A percentile compares a stretch with the other conserved stretches of the same genome.
Evolutionary conservation across 1,140 invertebrate genomes (phyloP).

Genomic region (Ips typographus): DNA sequence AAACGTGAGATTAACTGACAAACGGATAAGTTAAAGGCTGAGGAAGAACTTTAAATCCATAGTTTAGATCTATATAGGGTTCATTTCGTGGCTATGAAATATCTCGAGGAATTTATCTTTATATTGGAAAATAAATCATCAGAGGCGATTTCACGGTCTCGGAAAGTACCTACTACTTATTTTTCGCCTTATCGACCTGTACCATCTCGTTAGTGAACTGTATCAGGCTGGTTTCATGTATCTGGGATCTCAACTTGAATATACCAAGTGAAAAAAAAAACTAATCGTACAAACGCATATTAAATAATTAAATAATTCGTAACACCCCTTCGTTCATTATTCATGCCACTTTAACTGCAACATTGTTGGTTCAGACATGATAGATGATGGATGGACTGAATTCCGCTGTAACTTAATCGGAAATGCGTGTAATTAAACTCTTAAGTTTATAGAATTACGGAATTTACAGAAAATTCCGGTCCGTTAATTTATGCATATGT

Average conservation of each 20-base stretch:
- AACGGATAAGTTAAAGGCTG: conserved; percentile 33
- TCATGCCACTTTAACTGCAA: conserved; percentile 7
- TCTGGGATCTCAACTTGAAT: neutral
- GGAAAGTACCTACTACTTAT: neutral
- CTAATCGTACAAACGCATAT: conserved; percentile 3
- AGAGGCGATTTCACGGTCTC: neutral
- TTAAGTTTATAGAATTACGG: neutral
- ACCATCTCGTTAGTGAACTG: neutral
- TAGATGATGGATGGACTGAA: neutral
- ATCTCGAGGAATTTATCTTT: conserved; percentile 12
- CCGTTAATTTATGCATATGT: neutral
- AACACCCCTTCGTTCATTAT: conserved; percentile 17
- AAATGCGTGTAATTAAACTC: neutral
- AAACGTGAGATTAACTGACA: conserved; percentile 38
- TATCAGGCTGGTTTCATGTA: neutral
- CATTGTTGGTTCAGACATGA: neutral
- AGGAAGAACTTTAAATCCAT: conserved; percentile 36
- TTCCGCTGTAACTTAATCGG: neutral
- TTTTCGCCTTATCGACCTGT: neutral
- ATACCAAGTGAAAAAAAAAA: neutral
- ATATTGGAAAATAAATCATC: conserved; percentile 14
- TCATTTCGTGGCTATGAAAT: conserved; percentile 17
- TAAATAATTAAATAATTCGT: conserved; percentile 18
- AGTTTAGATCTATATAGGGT: conserved; percentile 28
- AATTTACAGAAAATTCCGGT: neutral